Evolutionary conservation across 2,888 invertebrate genomes (phyloP), one percentile per base, ranked within the genome.

Genomic region (Phanerotoma sp.): DNA sequence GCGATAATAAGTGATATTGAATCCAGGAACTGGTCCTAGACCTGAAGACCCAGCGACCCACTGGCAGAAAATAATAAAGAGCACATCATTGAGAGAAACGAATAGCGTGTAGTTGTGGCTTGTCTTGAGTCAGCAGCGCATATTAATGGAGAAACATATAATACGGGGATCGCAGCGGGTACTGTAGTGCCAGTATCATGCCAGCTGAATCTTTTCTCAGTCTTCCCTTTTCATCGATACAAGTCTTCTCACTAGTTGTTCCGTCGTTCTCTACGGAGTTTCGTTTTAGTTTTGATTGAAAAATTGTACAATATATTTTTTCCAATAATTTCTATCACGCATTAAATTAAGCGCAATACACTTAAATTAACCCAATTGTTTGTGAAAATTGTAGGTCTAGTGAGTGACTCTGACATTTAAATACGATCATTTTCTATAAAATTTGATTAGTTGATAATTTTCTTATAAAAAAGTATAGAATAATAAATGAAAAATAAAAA

Each of bases 101-200:
- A 45, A 50, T 44, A 46, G 47, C 32, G 40, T 50, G 47, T 40
- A 22, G 20, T 45, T 28, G 54, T 28, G 44, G 42, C 53, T 68
- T 67, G 69, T 67, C 70, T 72, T 68, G 71, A 70, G 67, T 67
- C 66, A 48, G 25, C 61, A 67, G 69, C 72, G 73, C 71, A 74
- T 75, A 75, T 76, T 76, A 76, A 76, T 75, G 71, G 73, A 72
- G 71, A 73, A 72, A 71, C 66, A 67, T 71, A 65, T 64, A 75
- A 76, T 76, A 74, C 72, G 71, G 68, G 70, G 68, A 73, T 73
- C 75, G 67, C 74, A 74, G 73, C 73, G 66, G 73, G 73, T 56
- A 53, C 45, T 54, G 20, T 16, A 46, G 66, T n/a, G n/a, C n/a
- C n/a, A n/a, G n/a, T n/a, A n/a, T n/a, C 67, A 63, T 68, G 64